These are phyloP conservation scores for Formica exsecta DNA, from an alignment of 1,140 invertebrate genomes.

Conservation along the genomic window DNA sequence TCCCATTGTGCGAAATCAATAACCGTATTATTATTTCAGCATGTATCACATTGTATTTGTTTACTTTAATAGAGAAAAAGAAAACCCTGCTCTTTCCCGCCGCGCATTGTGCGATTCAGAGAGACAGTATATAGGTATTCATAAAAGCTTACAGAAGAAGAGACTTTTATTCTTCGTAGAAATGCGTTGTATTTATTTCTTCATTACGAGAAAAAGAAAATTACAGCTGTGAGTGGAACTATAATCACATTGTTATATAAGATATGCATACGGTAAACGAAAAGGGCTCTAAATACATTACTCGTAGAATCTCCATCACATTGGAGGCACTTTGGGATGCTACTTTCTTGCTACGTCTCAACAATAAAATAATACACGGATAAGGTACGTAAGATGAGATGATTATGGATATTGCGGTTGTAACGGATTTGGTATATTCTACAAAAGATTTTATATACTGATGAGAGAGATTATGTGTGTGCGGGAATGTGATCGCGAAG, in stretches of 20 bases:
- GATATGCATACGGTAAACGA: slow-evolving; percentile 22
- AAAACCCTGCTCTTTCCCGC: slow-evolving; percentile 60
- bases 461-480: slow-evolving; percentile 18
- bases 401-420: slow-evolving; percentile 44
- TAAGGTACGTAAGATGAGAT: slow-evolving; percentile 56
- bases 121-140: slow-evolving; percentile 57
- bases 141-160: slow-evolving; percentile 58
- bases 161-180: slow-evolving; percentile 22
- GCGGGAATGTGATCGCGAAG: slow-evolving; percentile 50
- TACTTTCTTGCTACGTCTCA: slow-evolving; percentile 48
- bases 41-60: slow-evolving; percentile 62
- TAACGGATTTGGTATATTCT: slow-evolving; percentile 61
- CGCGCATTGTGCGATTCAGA: slow-evolving; percentile 35
- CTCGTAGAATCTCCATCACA: slow-evolving; percentile 45
- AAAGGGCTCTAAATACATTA: slow-evolving; percentile 59
- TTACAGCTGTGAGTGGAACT: slow-evolving; percentile 17
- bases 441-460: slow-evolving; percentile 67
- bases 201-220: slow-evolving; percentile 19
- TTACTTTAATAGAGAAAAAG: slow-evolving; percentile 36
- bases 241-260: slow-evolving; percentile 40
- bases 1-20: slow-evolving; percentile 70
- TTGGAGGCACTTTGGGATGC: slow-evolving; percentile 15
- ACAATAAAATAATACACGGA: slow-evolving; percentile 55
- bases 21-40: slow-evolving; percentile 51
- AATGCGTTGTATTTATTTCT: slow-evolving; percentile 57